phyloP scores from a whole-genome alignment of 2,113 vertebrate species.

The Etia nguti region DNA sequence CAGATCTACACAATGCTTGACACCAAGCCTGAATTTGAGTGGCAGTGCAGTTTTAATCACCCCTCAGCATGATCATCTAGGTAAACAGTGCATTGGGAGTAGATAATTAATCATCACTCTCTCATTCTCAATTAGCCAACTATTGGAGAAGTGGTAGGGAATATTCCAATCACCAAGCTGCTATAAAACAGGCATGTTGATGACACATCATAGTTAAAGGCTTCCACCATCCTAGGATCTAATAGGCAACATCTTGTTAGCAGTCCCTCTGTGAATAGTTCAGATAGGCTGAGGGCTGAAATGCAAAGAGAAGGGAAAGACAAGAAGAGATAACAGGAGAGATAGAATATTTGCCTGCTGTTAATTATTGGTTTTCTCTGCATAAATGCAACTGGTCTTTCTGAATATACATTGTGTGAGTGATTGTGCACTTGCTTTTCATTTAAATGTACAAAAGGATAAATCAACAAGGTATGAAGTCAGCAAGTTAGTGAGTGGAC shows the following conservation, averaged over 20 bases:
- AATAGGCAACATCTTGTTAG: slow-evolving; percentile 53
- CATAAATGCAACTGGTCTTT: not conserved
- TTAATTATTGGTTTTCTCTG: not conserved
- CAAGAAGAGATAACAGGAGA: not conserved
- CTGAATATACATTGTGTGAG: not conserved
- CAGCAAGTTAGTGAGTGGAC: not conserved
- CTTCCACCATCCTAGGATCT: slow-evolving; percentile 32
- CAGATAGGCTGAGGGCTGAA: not conserved
- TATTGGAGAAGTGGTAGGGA: slow-evolving; percentile 33
- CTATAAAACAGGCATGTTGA: slow-evolving; percentile 43
- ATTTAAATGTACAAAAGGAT: slow-evolving; percentile 1
- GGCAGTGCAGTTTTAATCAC: slow-evolving; percentile 56
- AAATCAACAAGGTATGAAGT: slow-evolving; percentile 9
- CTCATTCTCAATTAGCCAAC: slow-evolving; percentile 48
- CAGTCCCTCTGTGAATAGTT: slow-evolving; percentile 3
- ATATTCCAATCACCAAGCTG: slow-evolving; percentile 31
- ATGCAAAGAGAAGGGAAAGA: not conserved
- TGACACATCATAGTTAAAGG: slow-evolving; percentile 52
- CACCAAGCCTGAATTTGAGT: slow-evolving; percentile 19
- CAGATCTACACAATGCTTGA: slow-evolving; percentile 16
- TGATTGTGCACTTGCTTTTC: not conserved
- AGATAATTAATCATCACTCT: slow-evolving; percentile 53
- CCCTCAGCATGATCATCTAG: slow-evolving; percentile 33
- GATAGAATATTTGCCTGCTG: not conserved
- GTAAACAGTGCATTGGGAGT: slow-evolving; percentile 48